These are phyloP conservation scores for Chloroceryle amazona DNA, from an alignment of 2,797 vertebrate genomes.

Conservation along the genomic window DNA sequence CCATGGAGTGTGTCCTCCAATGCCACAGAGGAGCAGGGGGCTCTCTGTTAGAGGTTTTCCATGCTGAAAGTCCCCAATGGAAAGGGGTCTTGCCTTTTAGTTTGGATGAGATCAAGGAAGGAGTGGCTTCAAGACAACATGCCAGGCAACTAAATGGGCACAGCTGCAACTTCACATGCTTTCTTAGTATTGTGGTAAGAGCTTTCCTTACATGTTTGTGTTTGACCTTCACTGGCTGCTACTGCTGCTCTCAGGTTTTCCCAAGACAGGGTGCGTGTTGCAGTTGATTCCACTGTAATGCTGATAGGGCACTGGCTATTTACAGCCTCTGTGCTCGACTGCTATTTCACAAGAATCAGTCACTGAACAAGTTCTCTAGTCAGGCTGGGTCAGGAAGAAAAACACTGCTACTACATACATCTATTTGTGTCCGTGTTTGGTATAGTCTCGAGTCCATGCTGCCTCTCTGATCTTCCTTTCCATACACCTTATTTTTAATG, in stretches of 20 bases:
- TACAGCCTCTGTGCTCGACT: not conserved
- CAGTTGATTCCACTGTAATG: not conserved
- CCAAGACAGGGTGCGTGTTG: accelerated
- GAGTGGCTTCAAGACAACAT: not conserved
- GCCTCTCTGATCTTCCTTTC: not conserved
- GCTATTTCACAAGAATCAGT: not conserved
- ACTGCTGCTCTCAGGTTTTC: not conserved
- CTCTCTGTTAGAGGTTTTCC: not conserved
- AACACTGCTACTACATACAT: not conserved
- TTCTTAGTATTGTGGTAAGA: not conserved
- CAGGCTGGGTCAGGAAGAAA: conserved; percentile 22
- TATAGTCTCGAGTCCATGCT: not conserved
- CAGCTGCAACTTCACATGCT: not conserved
- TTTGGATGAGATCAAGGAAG: not conserved
- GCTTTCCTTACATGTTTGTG: not conserved
- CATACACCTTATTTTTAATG: not conserved
- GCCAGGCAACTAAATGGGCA: not conserved
- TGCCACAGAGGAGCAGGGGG: not conserved
- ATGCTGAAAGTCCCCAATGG: not conserved
- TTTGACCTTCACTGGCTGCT: not conserved
- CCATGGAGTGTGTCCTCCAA: not conserved
- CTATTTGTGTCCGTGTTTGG: not conserved
- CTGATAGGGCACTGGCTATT: not conserved
- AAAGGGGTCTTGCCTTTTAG: not conserved
- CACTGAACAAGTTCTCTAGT: not conserved